A percentile compares a stretch with the other conserved stretches of the same genome.
phyloP scores from a whole-genome alignment of 1,140 invertebrate genomes.

The Marisa cornuarietis region DNA sequence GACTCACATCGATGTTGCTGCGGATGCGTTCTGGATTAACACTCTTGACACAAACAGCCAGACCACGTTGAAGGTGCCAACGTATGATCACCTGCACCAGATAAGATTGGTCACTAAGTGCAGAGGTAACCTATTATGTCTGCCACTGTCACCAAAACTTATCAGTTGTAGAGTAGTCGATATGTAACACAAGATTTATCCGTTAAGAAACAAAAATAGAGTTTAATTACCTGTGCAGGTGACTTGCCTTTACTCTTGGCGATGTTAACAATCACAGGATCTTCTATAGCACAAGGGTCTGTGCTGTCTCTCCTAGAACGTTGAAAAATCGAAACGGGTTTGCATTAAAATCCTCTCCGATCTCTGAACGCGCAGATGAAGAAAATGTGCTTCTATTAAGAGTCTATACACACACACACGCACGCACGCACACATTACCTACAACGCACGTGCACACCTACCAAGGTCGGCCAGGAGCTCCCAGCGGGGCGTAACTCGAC shows the following conservation, averaged over 20 bases:
- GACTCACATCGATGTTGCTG: conserved; percentile 11
- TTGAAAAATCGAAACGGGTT: too few species aligned
- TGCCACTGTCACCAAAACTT: too few species aligned
- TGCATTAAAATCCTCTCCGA: too few species aligned
- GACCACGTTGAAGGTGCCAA: conserved; percentile 15
- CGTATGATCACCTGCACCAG: conserved; percentile 12
- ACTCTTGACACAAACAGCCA: conserved; percentile 20
- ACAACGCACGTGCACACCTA: conserved; percentile 2
- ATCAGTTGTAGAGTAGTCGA: too few species aligned
- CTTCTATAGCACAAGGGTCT: conserved; percentile 66
- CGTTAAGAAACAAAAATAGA: too few species aligned
- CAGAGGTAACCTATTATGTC: too few species aligned
- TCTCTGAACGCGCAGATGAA: not conserved
- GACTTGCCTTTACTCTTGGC: conserved; percentile 78
- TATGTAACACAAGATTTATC: too few species aligned
- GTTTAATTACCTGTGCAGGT: conserved; percentile 75
- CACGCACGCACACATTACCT: too few species aligned
- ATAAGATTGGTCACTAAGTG: too few species aligned
- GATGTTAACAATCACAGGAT: conserved; percentile 76
- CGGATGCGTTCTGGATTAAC: conserved; percentile 12
- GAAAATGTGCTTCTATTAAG: not conserved
- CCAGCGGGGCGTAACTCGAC: conserved; percentile 52
- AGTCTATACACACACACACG: too few species aligned
- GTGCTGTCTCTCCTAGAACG: conserved; percentile 7
- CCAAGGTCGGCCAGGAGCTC: conserved; percentile 40